phyloP scores from a whole-genome alignment of 2,113 vertebrate species.

The Vicugna pacos region DNA sequence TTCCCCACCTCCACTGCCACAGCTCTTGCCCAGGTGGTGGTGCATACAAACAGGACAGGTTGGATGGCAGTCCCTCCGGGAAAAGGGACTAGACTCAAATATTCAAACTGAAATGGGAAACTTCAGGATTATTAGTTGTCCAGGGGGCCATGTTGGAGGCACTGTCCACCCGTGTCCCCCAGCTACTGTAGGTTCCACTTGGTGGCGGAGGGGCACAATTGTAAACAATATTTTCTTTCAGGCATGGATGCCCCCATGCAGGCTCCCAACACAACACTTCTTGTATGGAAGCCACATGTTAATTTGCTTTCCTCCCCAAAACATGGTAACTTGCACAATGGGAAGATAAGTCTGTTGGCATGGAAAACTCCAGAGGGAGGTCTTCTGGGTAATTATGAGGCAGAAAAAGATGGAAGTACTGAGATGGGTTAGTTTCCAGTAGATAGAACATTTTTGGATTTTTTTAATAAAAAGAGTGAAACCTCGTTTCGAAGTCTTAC shows the following conservation, averaged over 20 bases:
- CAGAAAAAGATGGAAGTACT: not conserved
- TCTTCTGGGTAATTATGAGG: not conserved
- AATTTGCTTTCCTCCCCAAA: not conserved
- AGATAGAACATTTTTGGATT: not conserved
- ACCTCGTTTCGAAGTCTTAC: constrained; percentile 29
- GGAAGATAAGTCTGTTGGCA: not conserved
- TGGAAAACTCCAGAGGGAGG: not conserved
- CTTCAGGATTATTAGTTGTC: not conserved
- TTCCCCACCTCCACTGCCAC: not conserved
- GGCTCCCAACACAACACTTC: not conserved
- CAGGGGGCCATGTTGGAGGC: not conserved
- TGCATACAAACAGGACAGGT: not conserved
- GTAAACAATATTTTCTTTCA: not conserved
- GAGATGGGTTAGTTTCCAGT: not conserved
- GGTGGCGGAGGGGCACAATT: not conserved
- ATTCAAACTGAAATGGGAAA: constrained; percentile 12
- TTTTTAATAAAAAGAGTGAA: constrained; percentile 30
- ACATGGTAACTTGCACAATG: not conserved
- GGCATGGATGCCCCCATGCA: not conserved
- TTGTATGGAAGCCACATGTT: not conserved
- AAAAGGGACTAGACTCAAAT: not conserved
- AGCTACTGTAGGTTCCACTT: not conserved
- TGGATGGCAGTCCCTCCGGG: not conserved
- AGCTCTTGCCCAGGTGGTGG: not conserved
- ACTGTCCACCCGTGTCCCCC: not conserved